phyloP scores from a whole-genome alignment of 1,140 invertebrate genomes.

The Coenobita brevimanus region DNA sequence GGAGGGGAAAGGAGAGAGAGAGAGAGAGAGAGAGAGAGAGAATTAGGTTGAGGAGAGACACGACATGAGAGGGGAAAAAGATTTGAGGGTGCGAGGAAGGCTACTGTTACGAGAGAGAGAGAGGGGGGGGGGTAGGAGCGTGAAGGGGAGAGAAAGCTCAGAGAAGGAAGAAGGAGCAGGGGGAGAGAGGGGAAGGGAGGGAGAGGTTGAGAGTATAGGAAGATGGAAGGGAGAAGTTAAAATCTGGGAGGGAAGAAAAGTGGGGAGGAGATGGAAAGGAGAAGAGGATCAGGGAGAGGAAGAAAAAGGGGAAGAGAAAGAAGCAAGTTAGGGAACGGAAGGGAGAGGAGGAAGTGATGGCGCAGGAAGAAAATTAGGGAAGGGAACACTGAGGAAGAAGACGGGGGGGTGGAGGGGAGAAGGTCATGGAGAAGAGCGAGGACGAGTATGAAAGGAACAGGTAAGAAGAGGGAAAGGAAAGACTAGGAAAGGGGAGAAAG shows the following conservation, averaged over 20 bases:
- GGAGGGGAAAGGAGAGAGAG: not conserved
- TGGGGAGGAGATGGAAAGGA: not conserved
- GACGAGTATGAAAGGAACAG: not conserved
- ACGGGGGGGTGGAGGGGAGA: not conserved
- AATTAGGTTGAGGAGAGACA: not conserved
- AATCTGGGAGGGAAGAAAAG: too few relatives aligned
- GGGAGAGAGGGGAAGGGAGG: too few relatives aligned
- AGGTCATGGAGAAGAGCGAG: not conserved
- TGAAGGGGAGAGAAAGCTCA: not conserved
- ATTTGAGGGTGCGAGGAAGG: not conserved
- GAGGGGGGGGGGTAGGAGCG: not conserved
- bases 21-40: not conserved
- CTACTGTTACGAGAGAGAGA: too few relatives aligned
- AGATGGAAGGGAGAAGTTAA: not conserved
- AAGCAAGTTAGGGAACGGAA: not conserved
- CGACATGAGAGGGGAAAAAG: not conserved
- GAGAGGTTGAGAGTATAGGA: not conserved
- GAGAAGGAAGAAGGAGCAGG: not conserved
- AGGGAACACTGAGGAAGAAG: not conserved
- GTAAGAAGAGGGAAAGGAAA: not conserved
- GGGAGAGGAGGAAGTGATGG: not conserved
- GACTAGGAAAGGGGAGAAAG: not conserved
- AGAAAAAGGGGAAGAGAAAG: not conserved
- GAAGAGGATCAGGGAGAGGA: not conserved
- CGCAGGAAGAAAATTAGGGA: not conserved